These are phyloP conservation scores for Watsonalla binaria DNA, from an alignment of 2,888 invertebrate species.

Conservation along the genomic window DNA sequence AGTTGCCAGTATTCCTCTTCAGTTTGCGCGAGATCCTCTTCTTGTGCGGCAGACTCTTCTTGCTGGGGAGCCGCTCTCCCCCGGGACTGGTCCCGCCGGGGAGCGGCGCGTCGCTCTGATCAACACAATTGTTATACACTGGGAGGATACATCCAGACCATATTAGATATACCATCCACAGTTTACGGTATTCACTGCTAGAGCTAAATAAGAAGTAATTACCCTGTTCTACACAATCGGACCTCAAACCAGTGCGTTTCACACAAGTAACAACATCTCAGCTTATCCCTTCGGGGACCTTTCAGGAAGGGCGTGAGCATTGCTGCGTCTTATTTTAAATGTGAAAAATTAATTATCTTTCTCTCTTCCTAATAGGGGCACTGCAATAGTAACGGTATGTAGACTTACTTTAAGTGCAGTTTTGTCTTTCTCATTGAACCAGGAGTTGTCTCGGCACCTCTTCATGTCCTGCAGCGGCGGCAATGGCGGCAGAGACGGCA, in stretches of 20 bases:
- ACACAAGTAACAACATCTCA: too few species aligned
- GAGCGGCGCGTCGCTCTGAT: slow-evolving; percentile 39
- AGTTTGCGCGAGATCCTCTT: slow-evolving; percentile 90
- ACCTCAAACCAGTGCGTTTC: too few species aligned
- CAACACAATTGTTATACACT: not conserved
- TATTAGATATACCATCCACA: too few species aligned
- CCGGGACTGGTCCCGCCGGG: slow-evolving; percentile 10
- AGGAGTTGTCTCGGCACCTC: slow-evolving; percentile 47
- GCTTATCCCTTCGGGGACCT: too few species aligned
- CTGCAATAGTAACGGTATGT: not conserved
- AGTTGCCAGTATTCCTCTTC: slow-evolving; percentile 48
- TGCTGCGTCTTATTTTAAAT: too few species aligned
- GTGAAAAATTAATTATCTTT: too few species aligned
- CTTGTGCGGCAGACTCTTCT: slow-evolving; percentile 90
- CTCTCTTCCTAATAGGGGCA: not conserved
- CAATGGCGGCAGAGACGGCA: slow-evolving; percentile 46
- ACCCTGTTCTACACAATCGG: too few species aligned
- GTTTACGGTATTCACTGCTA: too few species aligned
- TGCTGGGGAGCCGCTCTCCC: slow-evolving; percentile 47
- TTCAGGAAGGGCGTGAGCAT: too few species aligned
- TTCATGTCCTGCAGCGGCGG: slow-evolving; percentile 64
- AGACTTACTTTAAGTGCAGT: slow-evolving; percentile 38
- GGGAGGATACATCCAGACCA: not conserved
- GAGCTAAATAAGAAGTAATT: too few species aligned
- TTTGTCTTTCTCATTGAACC: slow-evolving; percentile 57